Evolutionary conservation across 2,888 invertebrate genomes (phyloP).

Genomic region (Caradrina clavipalpis): DNA sequence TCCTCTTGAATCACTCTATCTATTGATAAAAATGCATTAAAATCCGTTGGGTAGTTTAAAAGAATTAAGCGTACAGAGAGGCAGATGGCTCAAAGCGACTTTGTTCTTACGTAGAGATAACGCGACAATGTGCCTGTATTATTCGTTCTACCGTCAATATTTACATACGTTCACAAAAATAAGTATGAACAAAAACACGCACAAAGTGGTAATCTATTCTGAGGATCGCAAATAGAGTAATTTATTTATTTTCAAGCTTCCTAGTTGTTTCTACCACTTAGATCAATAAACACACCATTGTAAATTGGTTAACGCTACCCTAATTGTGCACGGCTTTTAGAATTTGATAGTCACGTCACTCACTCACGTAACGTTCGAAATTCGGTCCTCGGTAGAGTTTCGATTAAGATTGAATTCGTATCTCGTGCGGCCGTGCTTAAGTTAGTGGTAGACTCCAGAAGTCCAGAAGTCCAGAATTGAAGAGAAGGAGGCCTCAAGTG

Average conservation of each 20-base stretch:
- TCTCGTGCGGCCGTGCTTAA: not conserved
- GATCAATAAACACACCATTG: slow-evolving; percentile 59
- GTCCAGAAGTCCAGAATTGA: not conserved
- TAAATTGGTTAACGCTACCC: slow-evolving; percentile 36
- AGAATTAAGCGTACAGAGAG: no score
- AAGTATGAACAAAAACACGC: not conserved
- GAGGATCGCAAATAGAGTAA: slow-evolving; percentile 9
- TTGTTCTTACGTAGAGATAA: not conserved
- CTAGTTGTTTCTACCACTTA: slow-evolving; percentile 43
- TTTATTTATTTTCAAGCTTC: slow-evolving; percentile 35
- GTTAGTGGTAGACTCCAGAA: not conserved
- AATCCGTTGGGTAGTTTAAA: no score
- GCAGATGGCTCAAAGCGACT: no score
- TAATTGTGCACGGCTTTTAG: slow-evolving; percentile 29
- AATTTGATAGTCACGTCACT: slow-evolving; percentile 10
- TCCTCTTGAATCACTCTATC: no score
- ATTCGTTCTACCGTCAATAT: not conserved
- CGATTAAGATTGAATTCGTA: not conserved
- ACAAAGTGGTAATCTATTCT: not conserved
- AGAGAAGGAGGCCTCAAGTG: not conserved
- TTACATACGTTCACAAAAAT: not conserved
- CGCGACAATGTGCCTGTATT: not conserved
- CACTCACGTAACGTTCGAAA: not conserved
- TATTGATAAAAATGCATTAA: no score
- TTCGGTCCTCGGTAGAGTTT: not conserved